Evolutionary conservation across 2,888 invertebrate genomes (phyloP).

Genomic region (Salticus scenicus): DNA sequence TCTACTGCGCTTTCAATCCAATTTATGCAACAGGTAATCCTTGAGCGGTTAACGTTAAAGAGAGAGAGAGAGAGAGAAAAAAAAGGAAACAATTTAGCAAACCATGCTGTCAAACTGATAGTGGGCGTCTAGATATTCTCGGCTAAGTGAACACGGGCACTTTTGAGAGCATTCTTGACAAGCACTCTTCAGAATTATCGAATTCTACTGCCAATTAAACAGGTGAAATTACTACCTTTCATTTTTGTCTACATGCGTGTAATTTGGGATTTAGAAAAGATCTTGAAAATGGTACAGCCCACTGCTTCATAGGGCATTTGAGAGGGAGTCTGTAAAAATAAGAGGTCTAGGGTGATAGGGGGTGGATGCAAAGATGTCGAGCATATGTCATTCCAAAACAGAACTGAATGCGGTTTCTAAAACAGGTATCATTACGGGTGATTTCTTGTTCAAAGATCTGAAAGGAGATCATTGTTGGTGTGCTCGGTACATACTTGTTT

Average conservation of each 20-base stretch:
- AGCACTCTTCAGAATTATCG: background rate
- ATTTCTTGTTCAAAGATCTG: background rate
- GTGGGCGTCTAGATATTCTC: conserved; percentile 3
- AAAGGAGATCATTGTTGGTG: background rate
- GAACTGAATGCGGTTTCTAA: background rate
- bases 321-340: background rate
- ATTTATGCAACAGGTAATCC: no score
- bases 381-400: background rate
- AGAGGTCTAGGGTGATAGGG: background rate
- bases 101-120: background rate
- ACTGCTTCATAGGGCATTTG: conserved; percentile 19
- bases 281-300: conserved; percentile 18
- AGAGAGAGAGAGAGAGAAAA: no score
- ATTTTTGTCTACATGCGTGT: background rate
- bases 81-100: conserved; percentile 2
- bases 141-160: background rate
- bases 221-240: conserved; percentile 65
- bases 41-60: no score
- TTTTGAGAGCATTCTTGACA: conserved; percentile 31
- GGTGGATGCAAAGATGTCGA: no score
- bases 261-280: background rate
- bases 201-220: conserved; percentile 45
- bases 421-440: background rate
- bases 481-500: background rate
- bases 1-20: no score